Conservation (phyloP, 2,797 vertebrate genomes). For the Knipowitschia caucasica region DNA sequence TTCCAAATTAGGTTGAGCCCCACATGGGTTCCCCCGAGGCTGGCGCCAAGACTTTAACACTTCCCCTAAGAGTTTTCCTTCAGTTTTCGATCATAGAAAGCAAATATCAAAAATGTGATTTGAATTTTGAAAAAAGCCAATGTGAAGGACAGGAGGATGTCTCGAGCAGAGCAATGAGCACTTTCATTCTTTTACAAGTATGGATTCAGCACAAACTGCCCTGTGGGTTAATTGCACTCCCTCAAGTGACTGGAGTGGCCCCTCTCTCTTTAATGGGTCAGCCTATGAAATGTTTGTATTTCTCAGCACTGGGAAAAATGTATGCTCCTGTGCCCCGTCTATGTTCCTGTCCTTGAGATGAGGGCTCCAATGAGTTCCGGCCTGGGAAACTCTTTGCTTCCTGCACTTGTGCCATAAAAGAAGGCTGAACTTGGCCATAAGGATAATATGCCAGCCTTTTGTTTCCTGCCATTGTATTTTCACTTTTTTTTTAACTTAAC, state of each 20-base stretch:
- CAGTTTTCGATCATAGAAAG: conserved; percentile 80
- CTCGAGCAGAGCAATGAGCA: conserved; percentile 30
- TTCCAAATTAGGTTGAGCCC: conserved; percentile 74
- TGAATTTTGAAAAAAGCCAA: conserved; percentile 75
- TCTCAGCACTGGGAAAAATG: conserved; percentile 65
- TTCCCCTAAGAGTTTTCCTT: conserved; percentile 68
- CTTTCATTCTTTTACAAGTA: conserved; percentile 58
- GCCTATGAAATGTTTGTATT: conserved; percentile 72
- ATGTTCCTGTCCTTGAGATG: conserved; percentile 56
- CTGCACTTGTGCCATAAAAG: conserved; percentile 50
- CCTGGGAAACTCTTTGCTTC: conserved; percentile 50
- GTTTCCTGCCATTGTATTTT: conserved; percentile 30
- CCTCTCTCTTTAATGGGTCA: conserved; percentile 69
- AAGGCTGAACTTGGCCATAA: conserved; percentile 30
- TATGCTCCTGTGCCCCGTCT: conserved; percentile 47
- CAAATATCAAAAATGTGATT: conserved; percentile 87
- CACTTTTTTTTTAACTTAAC: conserved; percentile 16
- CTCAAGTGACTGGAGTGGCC: conserved; percentile 67
- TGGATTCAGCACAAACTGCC: conserved; percentile 62
- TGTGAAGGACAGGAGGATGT: conserved; percentile 72
- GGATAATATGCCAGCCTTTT: conserved; percentile 27
- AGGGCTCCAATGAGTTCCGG: conserved; percentile 41
- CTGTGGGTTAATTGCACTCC: conserved; percentile 76
- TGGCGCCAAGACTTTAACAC: conserved; percentile 47
- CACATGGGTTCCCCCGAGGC: conserved; percentile 60